Percentiles rank a stretch among this genome's conserved stretches.
Evolutionary conservation across 2,113 vertebrate species (phyloP).

Genomic region (Castor canadensis): DNA sequence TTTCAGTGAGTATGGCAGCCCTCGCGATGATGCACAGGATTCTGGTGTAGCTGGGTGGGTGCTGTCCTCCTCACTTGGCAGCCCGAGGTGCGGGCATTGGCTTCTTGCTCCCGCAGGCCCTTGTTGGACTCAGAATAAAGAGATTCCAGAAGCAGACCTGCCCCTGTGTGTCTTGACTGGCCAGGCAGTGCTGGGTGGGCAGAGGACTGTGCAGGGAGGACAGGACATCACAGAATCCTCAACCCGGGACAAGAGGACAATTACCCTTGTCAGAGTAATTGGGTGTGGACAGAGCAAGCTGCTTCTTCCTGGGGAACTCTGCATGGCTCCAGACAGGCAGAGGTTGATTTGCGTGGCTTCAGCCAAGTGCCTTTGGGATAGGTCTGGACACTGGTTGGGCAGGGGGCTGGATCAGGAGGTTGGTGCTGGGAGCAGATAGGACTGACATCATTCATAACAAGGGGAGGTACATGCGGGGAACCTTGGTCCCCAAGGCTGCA

Average conservation of each 20-base stretch:
- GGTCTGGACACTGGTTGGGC: too few species aligned
- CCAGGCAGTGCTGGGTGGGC: accelerated
- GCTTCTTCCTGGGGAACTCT: background rate
- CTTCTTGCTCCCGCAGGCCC: accelerated
- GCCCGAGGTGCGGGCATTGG: accelerated
- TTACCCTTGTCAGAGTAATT: accelerated
- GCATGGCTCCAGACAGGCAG: accelerated
- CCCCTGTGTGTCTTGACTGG: accelerated
- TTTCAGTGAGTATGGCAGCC: background rate
- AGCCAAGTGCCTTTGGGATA: background rate
- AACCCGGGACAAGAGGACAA: accelerated
- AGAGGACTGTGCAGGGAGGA: accelerated
- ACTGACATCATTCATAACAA: accelerated
- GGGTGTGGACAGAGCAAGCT: background rate
- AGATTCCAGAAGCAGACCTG: background rate
- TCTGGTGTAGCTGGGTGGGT: accelerated
- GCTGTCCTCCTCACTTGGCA: accelerated
- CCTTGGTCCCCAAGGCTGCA: too few species aligned
- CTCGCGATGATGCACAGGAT: accelerated
- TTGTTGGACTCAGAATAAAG: conserved; percentile 27
- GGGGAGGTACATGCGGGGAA: too few species aligned
- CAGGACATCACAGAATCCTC: background rate
- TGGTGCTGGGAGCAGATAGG: background rate
- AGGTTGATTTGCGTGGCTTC: too few species aligned
- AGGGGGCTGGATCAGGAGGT: background rate